Conservation (phyloP, 2,888 invertebrate species). For the Drosophila ustulata region DNA sequence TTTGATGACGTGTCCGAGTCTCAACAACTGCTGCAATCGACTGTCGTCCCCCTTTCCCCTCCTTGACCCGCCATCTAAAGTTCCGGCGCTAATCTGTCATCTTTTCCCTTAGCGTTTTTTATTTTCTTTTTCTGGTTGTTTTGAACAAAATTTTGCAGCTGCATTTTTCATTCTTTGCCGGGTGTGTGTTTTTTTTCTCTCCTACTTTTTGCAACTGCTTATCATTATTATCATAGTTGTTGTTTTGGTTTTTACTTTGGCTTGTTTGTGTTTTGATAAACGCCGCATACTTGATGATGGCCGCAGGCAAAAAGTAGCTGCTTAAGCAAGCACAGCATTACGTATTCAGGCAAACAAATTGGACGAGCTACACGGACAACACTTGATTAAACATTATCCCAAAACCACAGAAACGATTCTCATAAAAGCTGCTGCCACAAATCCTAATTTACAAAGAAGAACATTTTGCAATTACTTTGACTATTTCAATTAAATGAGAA, state of each 20-base stretch:
- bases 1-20: slow-evolving; percentile 60
- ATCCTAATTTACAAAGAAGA: neutral
- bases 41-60: slow-evolving; percentile 17
- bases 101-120: slow-evolving; percentile 5
- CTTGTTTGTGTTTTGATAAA: slow-evolving; percentile 35
- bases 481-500: neutral
- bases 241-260: slow-evolving; percentile 8
- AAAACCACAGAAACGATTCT: too few species aligned
- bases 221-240: slow-evolving; percentile 35
- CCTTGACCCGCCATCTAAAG: slow-evolving; percentile 16
- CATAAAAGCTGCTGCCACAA: too few species aligned
- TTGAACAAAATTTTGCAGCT: slow-evolving; percentile 39
- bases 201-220: slow-evolving; percentile 34
- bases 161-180: slow-evolving; percentile 8
- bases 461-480: neutral
- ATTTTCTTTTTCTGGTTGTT: slow-evolving; percentile 12
- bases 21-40: slow-evolving; percentile 56
- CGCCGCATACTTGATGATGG: slow-evolving; percentile 20
- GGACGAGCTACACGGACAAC: neutral
- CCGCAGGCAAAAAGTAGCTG: neutral
- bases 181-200: neutral
- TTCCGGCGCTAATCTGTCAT: slow-evolving; percentile 60
- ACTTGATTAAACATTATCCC: neutral
- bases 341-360: slow-evolving; percentile 4
- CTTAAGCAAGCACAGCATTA: neutral